Evolutionary conservation across 2,797 vertebrate genomes (phyloP).

Genomic region (Eulemur coronatus): DNA sequence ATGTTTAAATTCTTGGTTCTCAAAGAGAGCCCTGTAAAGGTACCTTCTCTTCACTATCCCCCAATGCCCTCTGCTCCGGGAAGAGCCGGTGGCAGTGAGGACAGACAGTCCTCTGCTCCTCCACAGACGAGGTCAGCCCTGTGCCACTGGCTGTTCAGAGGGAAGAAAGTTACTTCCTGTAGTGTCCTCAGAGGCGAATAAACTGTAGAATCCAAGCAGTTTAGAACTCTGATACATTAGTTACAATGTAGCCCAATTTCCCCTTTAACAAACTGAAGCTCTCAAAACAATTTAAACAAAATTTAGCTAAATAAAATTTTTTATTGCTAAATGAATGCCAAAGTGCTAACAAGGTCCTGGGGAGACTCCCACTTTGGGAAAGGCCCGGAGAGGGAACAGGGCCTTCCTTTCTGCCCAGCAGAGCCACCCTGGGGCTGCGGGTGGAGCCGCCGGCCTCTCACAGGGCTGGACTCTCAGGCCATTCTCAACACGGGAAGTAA

Average conservation of each 20-base stretch:
- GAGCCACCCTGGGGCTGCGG: not conserved
- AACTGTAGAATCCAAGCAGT: not conserved
- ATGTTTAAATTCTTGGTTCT: not conserved
- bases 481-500: not conserved
- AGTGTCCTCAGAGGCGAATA: not conserved
- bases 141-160: not conserved
- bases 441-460: not conserved
- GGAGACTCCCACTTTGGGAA: not conserved
- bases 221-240: accelerated
- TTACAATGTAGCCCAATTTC: no score
- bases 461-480: not conserved
- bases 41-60: not conserved
- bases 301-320: not conserved
- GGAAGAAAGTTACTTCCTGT: accelerated
- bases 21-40: not conserved
- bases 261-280: not conserved
- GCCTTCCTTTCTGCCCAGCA: not conserved
- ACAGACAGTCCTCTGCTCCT: not conserved
- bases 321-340: not conserved
- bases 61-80: not conserved
- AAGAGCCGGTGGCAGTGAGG: not conserved
- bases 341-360: not conserved
- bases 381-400: not conserved
- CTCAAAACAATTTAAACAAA: not conserved
- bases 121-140: not conserved